These are phyloP conservation scores for Chymomyza fuscimana DNA, from an alignment of 2,888 invertebrate genomes.

Conservation along the genomic window DNA sequence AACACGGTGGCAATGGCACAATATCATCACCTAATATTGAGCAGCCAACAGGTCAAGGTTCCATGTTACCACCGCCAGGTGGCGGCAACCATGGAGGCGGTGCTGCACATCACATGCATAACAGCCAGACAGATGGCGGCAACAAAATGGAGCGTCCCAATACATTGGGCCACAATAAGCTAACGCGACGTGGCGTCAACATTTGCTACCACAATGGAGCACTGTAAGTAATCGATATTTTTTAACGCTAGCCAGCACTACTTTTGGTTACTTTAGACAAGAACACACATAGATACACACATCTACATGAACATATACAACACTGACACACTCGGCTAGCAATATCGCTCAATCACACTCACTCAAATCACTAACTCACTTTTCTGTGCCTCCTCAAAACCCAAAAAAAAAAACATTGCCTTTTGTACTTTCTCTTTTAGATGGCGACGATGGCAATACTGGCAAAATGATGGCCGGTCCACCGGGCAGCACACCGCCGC, in stretches of 20 bases:
- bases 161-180: conserved; percentile 87
- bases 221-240: conserved; percentile 81
- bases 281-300: conserved; percentile 32
- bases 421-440: conserved; percentile 77
- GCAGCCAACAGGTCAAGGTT: conserved; percentile 79
- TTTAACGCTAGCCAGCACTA: conserved; percentile 36
- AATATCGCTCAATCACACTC: conserved; percentile 18
- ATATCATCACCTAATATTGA: conserved; percentile 83
- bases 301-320: conserved; percentile 24
- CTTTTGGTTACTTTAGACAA: conserved; percentile 4
- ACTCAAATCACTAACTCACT: conserved; percentile 12
- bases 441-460: conserved; percentile 81
- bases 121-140: conserved; percentile 63
- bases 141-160: conserved; percentile 89
- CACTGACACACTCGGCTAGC: conserved; percentile 31
- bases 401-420: conserved; percentile 11
- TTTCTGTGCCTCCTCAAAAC: conserved; percentile 14
- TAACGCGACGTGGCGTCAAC: conserved; percentile 84
- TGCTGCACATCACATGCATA: conserved; percentile 53
- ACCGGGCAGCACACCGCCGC: conserved; percentile 78
- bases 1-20: conserved; percentile 81
- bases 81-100: conserved; percentile 70
- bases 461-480: conserved; percentile 75
- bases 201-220: conserved; percentile 91
- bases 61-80: conserved; percentile 80